Percentiles rank a stretch among this genome's conserved stretches.
Evolutionary conservation across 1,140 invertebrate species (phyloP).

Genomic region (Drosophila lini): DNA sequence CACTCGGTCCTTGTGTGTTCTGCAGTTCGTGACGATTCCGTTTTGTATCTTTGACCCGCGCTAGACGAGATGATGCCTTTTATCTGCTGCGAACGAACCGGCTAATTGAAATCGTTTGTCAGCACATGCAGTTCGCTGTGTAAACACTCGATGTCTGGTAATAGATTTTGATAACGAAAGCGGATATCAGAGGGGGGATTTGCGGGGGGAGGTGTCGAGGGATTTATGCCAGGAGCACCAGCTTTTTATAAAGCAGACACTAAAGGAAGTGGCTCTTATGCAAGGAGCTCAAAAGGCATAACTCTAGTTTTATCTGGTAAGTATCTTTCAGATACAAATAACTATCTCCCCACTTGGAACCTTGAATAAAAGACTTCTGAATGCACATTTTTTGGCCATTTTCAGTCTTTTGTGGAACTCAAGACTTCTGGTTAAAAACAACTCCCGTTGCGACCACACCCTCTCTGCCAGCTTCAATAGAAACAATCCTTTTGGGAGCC

Average conservation of each 20-base stretch:
- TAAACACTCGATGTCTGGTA: conserved; percentile 59
- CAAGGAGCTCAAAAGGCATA: not conserved
- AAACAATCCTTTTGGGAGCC: conserved; percentile 72
- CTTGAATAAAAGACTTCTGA: not conserved
- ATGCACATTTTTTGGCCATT: conserved; percentile 5
- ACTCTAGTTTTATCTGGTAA: not conserved
- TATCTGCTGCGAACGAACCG: conserved; percentile 59
- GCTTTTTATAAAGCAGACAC: not conserved
- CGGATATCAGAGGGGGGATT: conserved; percentile 4
- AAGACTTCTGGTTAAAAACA: conserved; percentile 39
- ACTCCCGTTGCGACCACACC: conserved; percentile 47
- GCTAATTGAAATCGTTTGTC: conserved; percentile 82
- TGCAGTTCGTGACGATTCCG: conserved; percentile 62
- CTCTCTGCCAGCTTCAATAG: conserved; percentile 23
- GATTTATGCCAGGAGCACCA: conserved; percentile 34
- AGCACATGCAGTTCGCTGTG: conserved; percentile 49
- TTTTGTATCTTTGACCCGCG: conserved; percentile 65
- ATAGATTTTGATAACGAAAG: conserved; percentile 68
- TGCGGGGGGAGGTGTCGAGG: conserved; percentile 39
- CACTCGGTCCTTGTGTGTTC: conserved; percentile 23
- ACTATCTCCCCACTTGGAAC: not conserved
- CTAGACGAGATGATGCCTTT: conserved; percentile 57
- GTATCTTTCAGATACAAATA: not conserved
- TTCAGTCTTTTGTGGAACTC: conserved; percentile 17
- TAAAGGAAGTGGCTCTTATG: not conserved